Base-by-base conservation (phyloP, 2,113 vertebrate genomes). In the Corythoichthys haematopterus region DNA sequence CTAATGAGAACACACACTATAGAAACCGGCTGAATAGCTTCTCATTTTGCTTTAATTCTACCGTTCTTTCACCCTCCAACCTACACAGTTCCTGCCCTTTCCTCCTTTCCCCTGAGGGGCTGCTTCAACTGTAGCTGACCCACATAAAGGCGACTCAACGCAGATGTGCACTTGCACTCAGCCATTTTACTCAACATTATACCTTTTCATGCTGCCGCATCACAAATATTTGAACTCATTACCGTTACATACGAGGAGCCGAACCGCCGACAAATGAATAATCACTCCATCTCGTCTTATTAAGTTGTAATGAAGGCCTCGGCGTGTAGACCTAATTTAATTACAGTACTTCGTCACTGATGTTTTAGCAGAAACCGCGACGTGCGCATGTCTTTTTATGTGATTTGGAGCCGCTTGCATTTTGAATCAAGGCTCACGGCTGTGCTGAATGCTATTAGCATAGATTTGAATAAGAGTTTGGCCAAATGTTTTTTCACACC, bases 401-500 rank as follows among this genome's bases (percentile, higher is more conserved):
- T 61, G 58, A 5, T 59, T 35, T 72, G 50, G 14, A 55, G 59
- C 9, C 38, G 52, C 77, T 75, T 80, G 57, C 38, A 11, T 52
- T 70, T 74, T 35, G 51, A 80, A 59, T 60, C 48, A 11, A 66
- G 71, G 56, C 72, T 76, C 57, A 12, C 48, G 37, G 46, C 47
- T 33, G n/a, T 58, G 56, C 69, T 69, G 75, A 79, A 82, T 76
- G 52, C 62, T 59, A 81, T 87, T 76, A 80, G 76, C 79, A 81
- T 87, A 69, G 63, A 82, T 84, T 82, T 84, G 51, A 81, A 84
- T 85, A 68, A 59, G 3, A 28, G 62, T 70, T 81, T 64, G 15
- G 62, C 46, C 65, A 71, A 85, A 82, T 71, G 47, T 65, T 72
- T 59, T 78, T 80, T 69, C 60, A 77, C 69, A 76, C 74, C 76